Base-by-base conservation (phyloP, 1,140 invertebrate species). In the Drosophila ercepeae region DNA sequence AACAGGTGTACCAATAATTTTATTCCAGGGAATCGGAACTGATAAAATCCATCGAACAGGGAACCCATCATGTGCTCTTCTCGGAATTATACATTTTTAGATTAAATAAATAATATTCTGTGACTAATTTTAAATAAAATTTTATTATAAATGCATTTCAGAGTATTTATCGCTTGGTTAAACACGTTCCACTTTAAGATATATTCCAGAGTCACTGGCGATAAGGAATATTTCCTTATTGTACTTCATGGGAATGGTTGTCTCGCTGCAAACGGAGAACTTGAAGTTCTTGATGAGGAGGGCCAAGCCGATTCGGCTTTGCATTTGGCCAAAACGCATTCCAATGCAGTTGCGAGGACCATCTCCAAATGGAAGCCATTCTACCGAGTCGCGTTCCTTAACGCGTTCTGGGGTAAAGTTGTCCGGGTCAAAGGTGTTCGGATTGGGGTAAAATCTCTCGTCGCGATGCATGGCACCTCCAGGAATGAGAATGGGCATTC, bases 341-440 rank as follows among this genome's bases (percentile, higher is more conserved):
- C 94, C 95, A 53, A 89, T 76, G 52, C 91, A 91, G 58, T 90
- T 91, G 1, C 91, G 70, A 3, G 91, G 91, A 9, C 91, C 91
- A 13, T 91, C 91, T 3, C 95, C 95, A 67, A 95, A 95, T 0
- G 94, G 93, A 18, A 95, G 78, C 81, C 92, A 94, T 9, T 92
- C 75, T 4, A 91, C 90, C 0, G 75, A 92, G 53, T 91, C 92
- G 0, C 94, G 91, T 21, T 89, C 81, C n/a, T 75, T 67, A 5
- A 89, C 73, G 16, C 93, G 93, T 50, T 95, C 94, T 0, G 92
- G 90, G 0, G 92, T 70, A 74, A 95, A 95, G 70, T 94, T 91
- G 9, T 95, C 94, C 0, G 95, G 96, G 81, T 94, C 91, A 67
- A 95, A 96, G 8, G 65, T 76, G 16, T 95, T 91, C 2, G 95